These are phyloP conservation scores for Carollia perspicillata DNA, from an alignment of 2,113 vertebrate species.

Conservation along the genomic window DNA sequence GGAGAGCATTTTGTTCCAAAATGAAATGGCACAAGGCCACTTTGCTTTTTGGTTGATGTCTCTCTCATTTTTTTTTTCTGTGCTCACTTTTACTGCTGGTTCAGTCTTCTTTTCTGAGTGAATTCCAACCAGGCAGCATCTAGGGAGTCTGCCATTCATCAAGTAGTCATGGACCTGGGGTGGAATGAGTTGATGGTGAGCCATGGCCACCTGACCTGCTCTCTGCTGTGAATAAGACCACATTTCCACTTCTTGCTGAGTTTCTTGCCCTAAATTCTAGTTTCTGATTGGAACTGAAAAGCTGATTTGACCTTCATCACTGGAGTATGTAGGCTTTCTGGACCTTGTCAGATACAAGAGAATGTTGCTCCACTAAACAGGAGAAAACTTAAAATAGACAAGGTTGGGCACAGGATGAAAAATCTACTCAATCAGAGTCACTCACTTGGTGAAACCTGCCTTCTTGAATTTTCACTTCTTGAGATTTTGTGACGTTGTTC, in stretches of 20 bases:
- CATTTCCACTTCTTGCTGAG: neutral
- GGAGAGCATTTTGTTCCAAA: neutral
- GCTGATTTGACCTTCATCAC: neutral
- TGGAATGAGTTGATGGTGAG: neutral
- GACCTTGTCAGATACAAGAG: neutral
- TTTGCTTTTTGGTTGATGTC: neutral
- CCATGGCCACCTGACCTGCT: neutral
- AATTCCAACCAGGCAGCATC: neutral
- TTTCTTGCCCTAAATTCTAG: neutral
- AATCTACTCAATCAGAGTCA: neutral
- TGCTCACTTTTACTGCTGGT: neutral
- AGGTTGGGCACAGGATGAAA: constrained; percentile 26
- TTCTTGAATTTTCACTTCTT: constrained; percentile 10
- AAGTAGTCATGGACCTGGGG: neutral
- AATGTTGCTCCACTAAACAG: neutral
- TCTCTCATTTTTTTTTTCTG: neutral
- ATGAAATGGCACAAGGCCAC: neutral
- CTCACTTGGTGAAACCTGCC: neutral
- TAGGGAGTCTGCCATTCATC: neutral
- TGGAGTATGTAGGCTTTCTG: neutral
- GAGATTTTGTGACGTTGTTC: neutral
- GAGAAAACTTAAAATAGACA: constrained; percentile 30
- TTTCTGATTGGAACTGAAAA: neutral
- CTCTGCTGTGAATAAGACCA: neutral
- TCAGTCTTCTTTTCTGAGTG: neutral